phyloP scores from a whole-genome alignment of 2,888 invertebrate genomes.

The Orchestes rusci region DNA sequence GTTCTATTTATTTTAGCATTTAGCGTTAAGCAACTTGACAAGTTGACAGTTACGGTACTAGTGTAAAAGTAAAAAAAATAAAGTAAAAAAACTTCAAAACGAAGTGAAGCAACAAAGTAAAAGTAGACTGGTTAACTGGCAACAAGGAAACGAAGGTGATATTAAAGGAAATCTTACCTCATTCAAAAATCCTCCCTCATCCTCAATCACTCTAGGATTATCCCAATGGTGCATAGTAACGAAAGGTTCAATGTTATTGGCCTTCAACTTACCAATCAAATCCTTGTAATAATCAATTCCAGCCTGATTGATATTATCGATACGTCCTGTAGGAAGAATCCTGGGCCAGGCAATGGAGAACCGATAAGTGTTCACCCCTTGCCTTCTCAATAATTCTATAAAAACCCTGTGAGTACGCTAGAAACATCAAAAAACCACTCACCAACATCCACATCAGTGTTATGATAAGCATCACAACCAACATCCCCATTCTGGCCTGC shows the following conservation, averaged over 20 bases:
- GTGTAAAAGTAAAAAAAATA: background rate
- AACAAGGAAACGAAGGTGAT: no score
- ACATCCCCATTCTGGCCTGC: slow-evolving; percentile 51
- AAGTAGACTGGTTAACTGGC: slow-evolving; percentile 26
- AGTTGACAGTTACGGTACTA: no score
- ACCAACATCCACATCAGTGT: slow-evolving; percentile 55
- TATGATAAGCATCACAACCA: slow-evolving; percentile 61
- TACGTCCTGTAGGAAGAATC: slow-evolving; percentile 51
- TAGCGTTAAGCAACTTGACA: no score
- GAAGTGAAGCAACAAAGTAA: background rate
- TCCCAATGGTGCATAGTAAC: slow-evolving; percentile 52
- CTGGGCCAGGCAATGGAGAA: slow-evolving; percentile 60
- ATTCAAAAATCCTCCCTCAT: slow-evolving; percentile 45
- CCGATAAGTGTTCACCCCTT: slow-evolving; percentile 50
- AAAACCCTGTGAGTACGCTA: slow-evolving; percentile 37
- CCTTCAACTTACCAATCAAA: slow-evolving; percentile 50
- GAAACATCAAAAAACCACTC: background rate
- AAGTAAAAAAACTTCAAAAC: no score
- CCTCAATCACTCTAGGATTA: slow-evolving; percentile 46
- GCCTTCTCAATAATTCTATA: slow-evolving; percentile 47
- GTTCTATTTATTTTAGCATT: no score
- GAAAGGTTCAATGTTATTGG: slow-evolving; percentile 49
- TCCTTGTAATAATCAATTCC: slow-evolving; percentile 53
- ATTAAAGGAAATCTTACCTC: no score
- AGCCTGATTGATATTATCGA: slow-evolving; percentile 45